These are phyloP conservation scores for Chaenocephalus aceratus DNA, from an alignment of 2,113 vertebrate species.

Conservation along the genomic window DNA sequence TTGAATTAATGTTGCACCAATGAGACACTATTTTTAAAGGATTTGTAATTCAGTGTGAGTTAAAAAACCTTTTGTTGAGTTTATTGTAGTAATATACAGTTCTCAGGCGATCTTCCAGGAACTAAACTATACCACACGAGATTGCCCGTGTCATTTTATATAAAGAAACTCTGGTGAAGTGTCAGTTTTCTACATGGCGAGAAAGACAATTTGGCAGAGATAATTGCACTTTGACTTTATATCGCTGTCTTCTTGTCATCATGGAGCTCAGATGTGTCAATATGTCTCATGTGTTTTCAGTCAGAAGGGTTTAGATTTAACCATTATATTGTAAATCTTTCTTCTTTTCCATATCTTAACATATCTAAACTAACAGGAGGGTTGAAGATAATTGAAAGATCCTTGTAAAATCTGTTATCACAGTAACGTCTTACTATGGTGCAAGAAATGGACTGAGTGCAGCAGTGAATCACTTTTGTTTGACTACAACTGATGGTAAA, in stretches of 20 bases:
- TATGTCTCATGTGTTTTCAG: background rate
- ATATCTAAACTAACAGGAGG: background rate
- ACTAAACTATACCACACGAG: no score
- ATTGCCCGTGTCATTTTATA: no score
- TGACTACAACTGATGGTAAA: conserved; percentile 39
- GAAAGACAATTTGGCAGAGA: background rate
- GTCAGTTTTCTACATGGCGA: background rate
- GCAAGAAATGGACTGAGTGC: background rate
- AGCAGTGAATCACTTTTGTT: conserved; percentile 45
- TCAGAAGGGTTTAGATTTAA: background rate
- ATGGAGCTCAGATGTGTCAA: background rate
- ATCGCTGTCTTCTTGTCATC: no score
- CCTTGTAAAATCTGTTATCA: conserved; percentile 1
- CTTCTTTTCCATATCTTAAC: no score
- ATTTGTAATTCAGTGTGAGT: no score
- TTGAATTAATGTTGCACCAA: no score
- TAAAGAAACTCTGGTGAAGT: no score
- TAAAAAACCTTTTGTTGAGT: no score
- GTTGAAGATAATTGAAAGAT: conserved; percentile 8
- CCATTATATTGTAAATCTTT: background rate
- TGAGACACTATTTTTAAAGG: no score
- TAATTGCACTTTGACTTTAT: background rate
- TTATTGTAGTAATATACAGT: no score
- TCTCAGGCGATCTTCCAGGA: no score
- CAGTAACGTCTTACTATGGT: conserved; percentile 20